Evolutionary conservation across 2,797 vertebrate species (phyloP), one percentile per base, ranked within the genome.

Genomic region (Pseudomugil tenellus): DNA sequence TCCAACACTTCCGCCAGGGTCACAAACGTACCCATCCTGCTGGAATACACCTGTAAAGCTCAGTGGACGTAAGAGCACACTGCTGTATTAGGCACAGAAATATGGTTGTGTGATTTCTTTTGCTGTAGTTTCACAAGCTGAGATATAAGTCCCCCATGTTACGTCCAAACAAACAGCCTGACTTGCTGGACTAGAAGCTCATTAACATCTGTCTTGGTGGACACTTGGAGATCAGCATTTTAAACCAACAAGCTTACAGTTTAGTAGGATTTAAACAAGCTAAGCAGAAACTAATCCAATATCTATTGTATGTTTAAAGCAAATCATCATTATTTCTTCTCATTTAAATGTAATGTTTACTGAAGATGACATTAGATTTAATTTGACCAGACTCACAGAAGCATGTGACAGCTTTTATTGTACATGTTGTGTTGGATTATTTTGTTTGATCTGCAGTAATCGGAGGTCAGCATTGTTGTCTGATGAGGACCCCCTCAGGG

Each of bases 1-100:
- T 96, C 95, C 85, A 98, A 77, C 86, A 94, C 94, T 66, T 96
- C 94, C 23, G 94, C 92, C 92, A 98, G 92, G 67, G 95, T 96
- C 91, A 96, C 95, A 61, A 94, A 95, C 3, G 90, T 94, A 28
- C 80, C 96, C 95, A 96, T 96, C 34, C 91, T 94, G 70, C 54
- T 64, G 58, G 37, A n/a, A 70, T 9, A 73, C 26, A 79, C 51
- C 21, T 32, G 64, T 11, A 63, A 31, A 59, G 31, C 31, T 37
- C 10, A 13, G 2, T 48, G 63, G 16, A 26, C 34, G 26, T 53
- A 56, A n/a, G 23, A 23, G 16, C 26, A 6, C 0, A 23, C 11
- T 35, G n/a, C 13, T 46, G 35, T 31, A 51, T 62, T 35, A 43
- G 63, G 56, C 19, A 53, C 23, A 7, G 26, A 11, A 21, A 39